A percentile compares a stretch with the other conserved stretches of the same genome.
phyloP scores from a whole-genome alignment of 2,888 invertebrate species.

The Siphonodentalium dalli region DNA sequence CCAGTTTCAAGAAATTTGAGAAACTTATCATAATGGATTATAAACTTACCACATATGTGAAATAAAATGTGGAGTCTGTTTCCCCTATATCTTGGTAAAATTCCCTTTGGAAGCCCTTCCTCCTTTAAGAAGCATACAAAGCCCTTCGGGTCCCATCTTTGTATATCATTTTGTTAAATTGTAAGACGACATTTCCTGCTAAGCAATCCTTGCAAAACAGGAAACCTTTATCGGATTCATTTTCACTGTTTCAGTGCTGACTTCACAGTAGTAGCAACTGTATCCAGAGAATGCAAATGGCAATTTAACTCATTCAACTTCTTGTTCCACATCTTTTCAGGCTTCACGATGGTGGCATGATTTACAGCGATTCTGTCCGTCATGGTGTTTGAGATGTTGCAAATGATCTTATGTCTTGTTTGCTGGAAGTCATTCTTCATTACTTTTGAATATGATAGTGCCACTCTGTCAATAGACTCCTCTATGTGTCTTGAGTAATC shows the following conservation, averaged over 20 bases:
- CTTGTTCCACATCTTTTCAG: conserved; percentile 13
- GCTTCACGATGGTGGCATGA: conserved; percentile 7
- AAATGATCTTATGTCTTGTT: too few species aligned
- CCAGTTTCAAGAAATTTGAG: conserved; percentile 8
- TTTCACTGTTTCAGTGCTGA: conserved; percentile 7
- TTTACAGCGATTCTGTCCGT: conserved; percentile 22
- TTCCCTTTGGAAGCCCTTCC: conserved; percentile 9
- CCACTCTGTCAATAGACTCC: not conserved
- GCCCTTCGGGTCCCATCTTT: conserved; percentile 30
- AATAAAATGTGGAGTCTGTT: conserved; percentile 28
- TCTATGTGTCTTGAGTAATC: not conserved
- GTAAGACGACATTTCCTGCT: conserved; percentile 25
- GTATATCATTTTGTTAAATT: conserved; percentile 27
- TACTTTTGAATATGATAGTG: too few species aligned
- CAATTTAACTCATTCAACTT: conserved; percentile 24
- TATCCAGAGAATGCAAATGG: conserved; percentile 20
- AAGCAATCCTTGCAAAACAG: conserved; percentile 26
- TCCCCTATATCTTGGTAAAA: conserved; percentile 27
- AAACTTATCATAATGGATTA: conserved; percentile 9
- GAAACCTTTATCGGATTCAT: conserved; percentile 10
- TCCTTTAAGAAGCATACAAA: conserved; percentile 20
- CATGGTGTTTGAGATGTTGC: conserved; percentile 23
- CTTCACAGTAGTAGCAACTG: conserved; percentile 13
- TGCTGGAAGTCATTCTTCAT: too few species aligned
- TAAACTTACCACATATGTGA: conserved; percentile 18